A percentile compares a stretch with the other conserved stretches of the same genome.
Conservation (phyloP, 2,888 invertebrate genomes). For the Phytoseiulus persimilis region DNA sequence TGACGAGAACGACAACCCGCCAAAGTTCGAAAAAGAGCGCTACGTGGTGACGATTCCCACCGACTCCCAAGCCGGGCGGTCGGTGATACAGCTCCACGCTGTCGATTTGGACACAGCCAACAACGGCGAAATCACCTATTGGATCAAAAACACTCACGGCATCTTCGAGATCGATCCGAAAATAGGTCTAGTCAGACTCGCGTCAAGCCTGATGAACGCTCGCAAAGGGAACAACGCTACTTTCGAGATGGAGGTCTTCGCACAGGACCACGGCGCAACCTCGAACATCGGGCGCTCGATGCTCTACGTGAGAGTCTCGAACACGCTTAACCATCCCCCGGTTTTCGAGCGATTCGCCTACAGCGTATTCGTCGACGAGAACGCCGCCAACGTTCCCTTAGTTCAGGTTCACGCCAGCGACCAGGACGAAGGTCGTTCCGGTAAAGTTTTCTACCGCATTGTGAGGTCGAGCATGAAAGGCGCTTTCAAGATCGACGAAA, state of each 20-base stretch:
- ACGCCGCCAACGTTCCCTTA: constrained; percentile 45
- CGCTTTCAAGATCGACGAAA: constrained; percentile 46
- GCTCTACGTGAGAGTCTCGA: constrained; percentile 46
- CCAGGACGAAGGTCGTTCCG: constrained; percentile 45
- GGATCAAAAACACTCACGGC: constrained; percentile 48
- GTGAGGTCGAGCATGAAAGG: constrained; percentile 43
- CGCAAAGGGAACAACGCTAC: constrained; percentile 43
- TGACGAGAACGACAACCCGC: constrained; percentile 48
- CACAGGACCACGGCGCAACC: constrained; percentile 47
- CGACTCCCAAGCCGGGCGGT: constrained; percentile 46
- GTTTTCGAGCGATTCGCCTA: constrained; percentile 47
- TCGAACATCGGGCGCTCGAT: constrained; percentile 47
- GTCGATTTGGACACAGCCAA: constrained; percentile 46
- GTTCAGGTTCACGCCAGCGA: constrained; percentile 46
- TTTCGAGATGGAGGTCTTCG: constrained; percentile 47
- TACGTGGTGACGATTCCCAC: constrained; percentile 47
- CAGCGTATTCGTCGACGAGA: constrained; percentile 46
- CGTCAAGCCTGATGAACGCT: constrained; percentile 41
- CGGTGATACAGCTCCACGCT: constrained; percentile 46
- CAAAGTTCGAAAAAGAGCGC: constrained; percentile 46
- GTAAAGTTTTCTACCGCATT: constrained; percentile 45
- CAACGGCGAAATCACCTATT: constrained; percentile 47
- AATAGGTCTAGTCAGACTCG: constrained; percentile 46
- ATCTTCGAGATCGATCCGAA: constrained; percentile 47
- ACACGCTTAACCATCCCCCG: constrained; percentile 46